Evolutionary conservation across 2,888 invertebrate species (phyloP).

Genomic region (Dryadula phaetusa): DNA sequence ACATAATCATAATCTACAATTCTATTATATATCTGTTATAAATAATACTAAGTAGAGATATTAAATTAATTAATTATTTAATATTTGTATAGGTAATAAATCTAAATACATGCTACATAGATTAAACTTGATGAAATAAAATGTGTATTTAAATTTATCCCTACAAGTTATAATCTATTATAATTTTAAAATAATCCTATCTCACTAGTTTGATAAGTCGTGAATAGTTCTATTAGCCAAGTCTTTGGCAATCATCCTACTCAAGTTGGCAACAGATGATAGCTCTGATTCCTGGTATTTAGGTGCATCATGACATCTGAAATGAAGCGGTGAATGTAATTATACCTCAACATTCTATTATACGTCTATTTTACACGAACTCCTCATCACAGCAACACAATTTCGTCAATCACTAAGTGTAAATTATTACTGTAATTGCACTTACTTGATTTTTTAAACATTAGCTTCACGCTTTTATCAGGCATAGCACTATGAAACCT

Average conservation of each 20-base stretch:
- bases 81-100: too few species aligned
- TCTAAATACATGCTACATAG: too few species aligned
- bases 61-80: too few species aligned
- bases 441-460: constrained; percentile 21
- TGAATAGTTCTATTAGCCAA: constrained; percentile 20
- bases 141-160: too few species aligned
- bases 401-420: constrained; percentile 42
- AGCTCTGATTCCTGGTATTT: constrained; percentile 61
- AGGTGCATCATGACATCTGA: constrained; percentile 65
- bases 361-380: constrained; percentile 41
- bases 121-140: too few species aligned
- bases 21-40: too few species aligned
- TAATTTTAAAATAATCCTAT: constrained; percentile 8
- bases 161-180: not conserved
- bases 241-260: constrained; percentile 41
- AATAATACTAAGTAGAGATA: too few species aligned
- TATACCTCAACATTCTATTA: constrained; percentile 27
- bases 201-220: constrained; percentile 9
- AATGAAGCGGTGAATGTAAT: constrained; percentile 53
- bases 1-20: too few species aligned
- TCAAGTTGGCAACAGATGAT: constrained; percentile 49
- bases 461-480: too few species aligned
- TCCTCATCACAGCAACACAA: constrained; percentile 34
- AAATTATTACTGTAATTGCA: constrained; percentile 32
- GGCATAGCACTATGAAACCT: too few species aligned